Evolutionary conservation across 35 echinoderm and acorn worm species (phyloP).

Genomic region (Apostichopus parvimensis): DNA sequence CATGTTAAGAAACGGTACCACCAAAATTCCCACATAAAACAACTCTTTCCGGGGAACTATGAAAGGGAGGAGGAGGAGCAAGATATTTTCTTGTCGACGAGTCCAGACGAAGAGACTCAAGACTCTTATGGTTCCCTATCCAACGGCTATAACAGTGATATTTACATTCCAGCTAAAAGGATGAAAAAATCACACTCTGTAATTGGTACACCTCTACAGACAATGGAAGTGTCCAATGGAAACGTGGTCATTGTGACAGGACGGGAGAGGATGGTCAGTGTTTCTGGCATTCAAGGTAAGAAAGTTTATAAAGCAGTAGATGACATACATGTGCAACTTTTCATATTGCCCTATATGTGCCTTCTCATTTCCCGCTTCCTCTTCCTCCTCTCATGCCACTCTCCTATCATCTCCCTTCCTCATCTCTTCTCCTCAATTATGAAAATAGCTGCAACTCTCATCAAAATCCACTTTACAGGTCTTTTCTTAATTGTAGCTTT

Average conservation of each 20-base stretch:
- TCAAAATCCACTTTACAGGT: too few species aligned
- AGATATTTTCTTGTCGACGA: slow-evolving; percentile 33
- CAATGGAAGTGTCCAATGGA: slow-evolving; percentile 29
- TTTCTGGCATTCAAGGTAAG: slow-evolving; percentile 37
- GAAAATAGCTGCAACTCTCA: too few species aligned
- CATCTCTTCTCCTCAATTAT: too few species aligned
- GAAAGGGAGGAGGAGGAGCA: neutral
- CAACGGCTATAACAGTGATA: neutral
- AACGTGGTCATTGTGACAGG: slow-evolving; percentile 44
- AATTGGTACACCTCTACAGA: slow-evolving; percentile 46
- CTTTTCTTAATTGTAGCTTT: too few species aligned
- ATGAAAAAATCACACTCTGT: slow-evolving; percentile 67
- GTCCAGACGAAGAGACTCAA: neutral
- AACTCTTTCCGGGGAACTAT: neutral
- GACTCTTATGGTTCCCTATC: slow-evolving; percentile 5
- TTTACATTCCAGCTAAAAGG: slow-evolving; percentile 67
- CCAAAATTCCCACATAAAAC: neutral
- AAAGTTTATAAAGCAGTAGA: neutral
- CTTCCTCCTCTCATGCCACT: too few species aligned
- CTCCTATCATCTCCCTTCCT: too few species aligned
- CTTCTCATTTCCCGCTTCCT: too few species aligned
- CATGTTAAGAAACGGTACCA: neutral
- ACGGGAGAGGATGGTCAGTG: slow-evolving; percentile 19
- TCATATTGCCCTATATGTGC: too few species aligned
- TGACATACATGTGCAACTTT: too few species aligned